A percentile compares a stretch with the other conserved stretches of the same genome.
These are phyloP conservation scores for Centruroides sculpturatus DNA, from an alignment of 1,140 invertebrate species.

Conservation along the genomic window DNA sequence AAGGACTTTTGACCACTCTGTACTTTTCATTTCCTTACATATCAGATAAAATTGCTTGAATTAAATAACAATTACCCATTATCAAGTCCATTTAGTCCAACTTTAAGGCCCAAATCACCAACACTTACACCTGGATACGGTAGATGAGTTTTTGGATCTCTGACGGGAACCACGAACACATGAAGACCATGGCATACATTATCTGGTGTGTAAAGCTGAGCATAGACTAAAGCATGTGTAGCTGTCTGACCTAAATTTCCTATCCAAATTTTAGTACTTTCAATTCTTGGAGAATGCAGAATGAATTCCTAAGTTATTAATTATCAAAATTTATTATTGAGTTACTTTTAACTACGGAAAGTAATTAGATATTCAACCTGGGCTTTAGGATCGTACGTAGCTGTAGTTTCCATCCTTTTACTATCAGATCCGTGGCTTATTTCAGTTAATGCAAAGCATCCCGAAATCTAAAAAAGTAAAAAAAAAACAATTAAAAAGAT, in stretches of 20 bases:
- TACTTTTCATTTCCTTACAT: no score
- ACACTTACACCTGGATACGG: slow-evolving; percentile 57
- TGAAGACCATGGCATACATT: slow-evolving; percentile 69
- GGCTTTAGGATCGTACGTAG: slow-evolving; percentile 61
- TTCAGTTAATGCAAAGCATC: slow-evolving; percentile 83
- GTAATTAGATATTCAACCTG: slow-evolving; percentile 20
- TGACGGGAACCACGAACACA: slow-evolving; percentile 62
- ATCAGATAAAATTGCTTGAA: no score
- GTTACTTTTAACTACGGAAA: neutral
- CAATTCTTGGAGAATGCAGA: slow-evolving; percentile 78
- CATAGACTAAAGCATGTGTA: slow-evolving; percentile 74
- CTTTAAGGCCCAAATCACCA: slow-evolving; percentile 77
- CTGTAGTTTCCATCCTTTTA: slow-evolving; percentile 74
- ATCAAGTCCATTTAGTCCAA: slow-evolving; percentile 72
- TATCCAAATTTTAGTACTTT: slow-evolving; percentile 89
- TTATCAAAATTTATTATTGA: neutral
- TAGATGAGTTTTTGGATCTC: slow-evolving; percentile 54
- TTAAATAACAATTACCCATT: slow-evolving; percentile 46
- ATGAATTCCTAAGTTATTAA: slow-evolving; percentile 50
- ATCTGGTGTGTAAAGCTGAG: slow-evolving; percentile 67
- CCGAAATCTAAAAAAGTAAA: slow-evolving; percentile 38
- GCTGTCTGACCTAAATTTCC: slow-evolving; percentile 74
- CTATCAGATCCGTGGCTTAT: slow-evolving; percentile 87
- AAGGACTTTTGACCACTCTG: no score
- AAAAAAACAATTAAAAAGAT: neutral